Base-by-base conservation (phyloP, 1,140 invertebrate genomes). In the Dreissena polymorpha region DNA sequence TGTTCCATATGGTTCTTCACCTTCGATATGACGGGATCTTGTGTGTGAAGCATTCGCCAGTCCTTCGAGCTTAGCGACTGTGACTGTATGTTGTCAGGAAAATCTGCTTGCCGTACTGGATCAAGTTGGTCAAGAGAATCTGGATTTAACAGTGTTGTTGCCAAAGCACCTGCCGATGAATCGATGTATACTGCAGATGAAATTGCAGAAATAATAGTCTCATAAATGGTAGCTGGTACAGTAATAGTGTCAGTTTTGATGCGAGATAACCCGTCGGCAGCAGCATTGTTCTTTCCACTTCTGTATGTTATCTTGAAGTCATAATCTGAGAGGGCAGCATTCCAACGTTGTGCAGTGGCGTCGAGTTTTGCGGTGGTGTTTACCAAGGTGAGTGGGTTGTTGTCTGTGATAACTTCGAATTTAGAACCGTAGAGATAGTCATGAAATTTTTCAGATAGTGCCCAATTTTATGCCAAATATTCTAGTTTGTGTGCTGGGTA, bases 331-430 rank as follows among this genome's bases (percentile, higher is more conserved):
- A 74, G 27, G n/a, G 72, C 12, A 23, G 53, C 72, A 10, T 23
- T 23, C 72, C 72, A 74, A 25, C 72, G 12, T 16, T 74, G 72
- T n/a, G 2, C 53, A 23, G 72, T 74, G 18, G 72, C 72, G 49
- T 74, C 72, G 21, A 74, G 72, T 74, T 74, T 74, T 12, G 72
- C 51, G n/a, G 72, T 74, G 12, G 53, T 74, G 13, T 14, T 57
- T 13, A 39, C 39, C 3, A 39, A 39, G 3, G 72, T 74, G 10
- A 55, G 51, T 27, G 16, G 65, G 39, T 39, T 39, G 39, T 39
- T 39, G 39, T 39, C 39, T 39, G 39, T 39, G 39, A 39, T 39
- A 8, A 68, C 65, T 68, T 68, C 65, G 10, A 68, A 68, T 21
- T 18, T 68, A 14, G 65, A 21, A n/a, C 65, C 65, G 29, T 68